A percentile compares a stretch with the other conserved stretches of the same genome.
Conservation (phyloP, 2,797 vertebrate genomes). For the Rhinophrynus dorsalis region DNA sequence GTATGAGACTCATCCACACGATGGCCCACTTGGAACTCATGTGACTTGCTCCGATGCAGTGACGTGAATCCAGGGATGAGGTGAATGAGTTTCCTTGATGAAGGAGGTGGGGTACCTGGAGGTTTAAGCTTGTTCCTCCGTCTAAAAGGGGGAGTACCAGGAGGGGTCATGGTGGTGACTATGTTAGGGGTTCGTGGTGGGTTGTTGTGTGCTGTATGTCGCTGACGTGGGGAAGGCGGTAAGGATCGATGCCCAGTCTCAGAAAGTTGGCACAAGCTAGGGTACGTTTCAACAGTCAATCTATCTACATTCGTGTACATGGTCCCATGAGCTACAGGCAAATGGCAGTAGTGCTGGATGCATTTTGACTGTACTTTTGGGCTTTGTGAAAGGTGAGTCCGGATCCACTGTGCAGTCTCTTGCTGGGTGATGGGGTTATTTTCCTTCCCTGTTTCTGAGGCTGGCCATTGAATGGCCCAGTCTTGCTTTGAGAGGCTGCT, state of each 20-base stretch:
- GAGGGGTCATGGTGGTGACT: conserved; percentile 85
- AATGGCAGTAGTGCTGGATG: conserved; percentile 82
- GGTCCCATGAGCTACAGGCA: conserved; percentile 66
- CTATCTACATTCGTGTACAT: conserved; percentile 78
- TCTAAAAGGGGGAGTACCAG: conserved; percentile 83
- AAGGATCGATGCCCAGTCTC: conserved; percentile 86
- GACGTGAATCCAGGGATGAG: conserved; percentile 91
- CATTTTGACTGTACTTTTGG: conserved; percentile 86
- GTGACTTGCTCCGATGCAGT: conserved; percentile 95
- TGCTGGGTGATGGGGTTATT: conserved; percentile 79
- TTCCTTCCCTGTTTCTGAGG: conserved; percentile 87
- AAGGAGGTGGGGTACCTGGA: conserved; percentile 89
- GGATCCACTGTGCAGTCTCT: conserved; percentile 83
- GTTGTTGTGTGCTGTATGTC: conserved; percentile 84
- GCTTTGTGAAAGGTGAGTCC: conserved; percentile 86
- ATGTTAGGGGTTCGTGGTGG: conserved; percentile 90
- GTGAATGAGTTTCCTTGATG: conserved; percentile 92
- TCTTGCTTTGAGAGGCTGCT: conserved; percentile 91
- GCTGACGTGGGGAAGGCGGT: conserved; percentile 90
- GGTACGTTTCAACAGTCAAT: conserved; percentile 77
- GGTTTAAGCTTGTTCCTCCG: conserved; percentile 91
- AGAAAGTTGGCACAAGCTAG: conserved; percentile 62
- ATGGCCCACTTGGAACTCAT: conserved; percentile 95
- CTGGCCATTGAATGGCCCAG: conserved; percentile 97
- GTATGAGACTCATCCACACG: conserved; percentile 88